Percentiles rank a stretch among this genome's conserved stretches.
These are phyloP conservation scores for Hoplodrina ambigua DNA, from an alignment of 2,888 invertebrate species.

Conservation along the genomic window DNA sequence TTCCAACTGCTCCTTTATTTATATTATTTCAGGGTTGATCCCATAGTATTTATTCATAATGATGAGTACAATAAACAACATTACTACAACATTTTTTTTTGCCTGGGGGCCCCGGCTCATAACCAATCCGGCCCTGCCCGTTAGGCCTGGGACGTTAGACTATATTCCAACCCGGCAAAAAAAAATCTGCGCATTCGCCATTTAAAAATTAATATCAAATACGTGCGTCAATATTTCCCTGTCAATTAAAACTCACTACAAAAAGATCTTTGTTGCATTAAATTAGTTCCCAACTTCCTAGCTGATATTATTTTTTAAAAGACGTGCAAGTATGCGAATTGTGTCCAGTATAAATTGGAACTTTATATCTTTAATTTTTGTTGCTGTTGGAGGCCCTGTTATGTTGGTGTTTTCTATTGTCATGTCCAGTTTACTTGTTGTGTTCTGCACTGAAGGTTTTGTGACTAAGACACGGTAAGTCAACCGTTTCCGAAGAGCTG, in stretches of 20 bases:
- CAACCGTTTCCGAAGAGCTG: conserved; percentile 5
- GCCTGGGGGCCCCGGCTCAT: too few species aligned
- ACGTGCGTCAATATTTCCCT: conserved; percentile 61
- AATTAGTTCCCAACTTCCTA: conserved; percentile 72
- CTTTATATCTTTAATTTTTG: conserved; percentile 2
- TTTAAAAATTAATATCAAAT: conserved; percentile 32
- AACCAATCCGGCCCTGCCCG: too few species aligned
- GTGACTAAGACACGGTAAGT: conserved; percentile 4
- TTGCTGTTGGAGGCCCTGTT: not conserved
- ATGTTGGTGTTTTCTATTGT: conserved; percentile 17
- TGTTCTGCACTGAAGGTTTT: conserved; percentile 19
- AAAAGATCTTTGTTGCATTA: conserved; percentile 61
- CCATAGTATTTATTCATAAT: too few species aligned
- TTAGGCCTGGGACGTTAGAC: too few species aligned
- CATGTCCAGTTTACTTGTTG: conserved; percentile 2
- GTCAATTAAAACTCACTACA: conserved; percentile 58
- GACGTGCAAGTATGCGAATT: conserved; percentile 66
- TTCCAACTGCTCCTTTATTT: too few species aligned
- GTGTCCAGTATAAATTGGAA: conserved; percentile 42
- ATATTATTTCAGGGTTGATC: too few species aligned
- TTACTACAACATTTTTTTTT: too few species aligned
- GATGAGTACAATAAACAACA: too few species aligned
- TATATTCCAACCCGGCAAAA: too few species aligned
- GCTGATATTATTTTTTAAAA: conserved; percentile 46
- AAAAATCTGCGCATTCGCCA: not conserved